Evolutionary conservation across 2,113 vertebrate species (phyloP).

Genomic region (Zingel zingel): DNA sequence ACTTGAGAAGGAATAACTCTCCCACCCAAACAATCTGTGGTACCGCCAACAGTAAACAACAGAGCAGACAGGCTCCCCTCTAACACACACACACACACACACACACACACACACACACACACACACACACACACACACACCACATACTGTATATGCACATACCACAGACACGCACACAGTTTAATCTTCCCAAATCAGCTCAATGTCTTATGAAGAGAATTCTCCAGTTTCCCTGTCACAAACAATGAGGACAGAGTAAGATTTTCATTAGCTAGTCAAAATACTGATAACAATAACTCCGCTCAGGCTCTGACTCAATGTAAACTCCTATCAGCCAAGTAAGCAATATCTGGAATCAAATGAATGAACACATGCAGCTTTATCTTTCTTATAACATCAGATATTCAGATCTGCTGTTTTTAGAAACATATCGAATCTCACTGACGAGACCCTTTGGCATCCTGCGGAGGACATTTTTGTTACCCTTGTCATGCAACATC

Average conservation of each 20-base stretch:
- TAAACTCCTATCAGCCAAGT: slow-evolving; percentile 66
- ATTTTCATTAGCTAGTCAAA: slow-evolving; percentile 79
- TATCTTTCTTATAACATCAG: slow-evolving; percentile 57
- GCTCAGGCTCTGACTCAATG: slow-evolving; percentile 51
- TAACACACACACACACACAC: slow-evolving; percentile 7
- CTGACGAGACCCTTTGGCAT: slow-evolving; percentile 59
- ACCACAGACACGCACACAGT: slow-evolving; percentile 26
- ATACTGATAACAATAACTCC: slow-evolving; percentile 67
- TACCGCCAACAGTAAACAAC: slow-evolving; percentile 44
- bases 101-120: too few relatives aligned
- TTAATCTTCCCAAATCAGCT: slow-evolving; percentile 34
- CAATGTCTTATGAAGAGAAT: slow-evolving; percentile 50
- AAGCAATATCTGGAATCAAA: slow-evolving; percentile 63
- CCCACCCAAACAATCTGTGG: slow-evolving; percentile 41
- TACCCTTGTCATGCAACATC: slow-evolving; percentile 66
- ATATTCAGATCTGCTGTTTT: slow-evolving; percentile 63
- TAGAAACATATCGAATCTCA: slow-evolving; percentile 66
- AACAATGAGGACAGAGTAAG: slow-evolving; percentile 62
- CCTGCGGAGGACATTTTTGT: slow-evolving; percentile 42
- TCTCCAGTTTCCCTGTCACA: slow-evolving; percentile 60
- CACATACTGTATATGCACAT: slow-evolving; percentile 1
- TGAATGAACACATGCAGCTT: slow-evolving; percentile 53
- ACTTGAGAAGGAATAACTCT: slow-evolving; percentile 15
- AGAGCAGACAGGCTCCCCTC: slow-evolving; percentile 31
- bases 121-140: slow-evolving; percentile 14